A percentile compares a stretch with the other conserved stretches of the same genome.
Conservation (phyloP, 37 sponge, comb jelly and placozoan species). For the Chondrilla cf. caribensis region DNA sequence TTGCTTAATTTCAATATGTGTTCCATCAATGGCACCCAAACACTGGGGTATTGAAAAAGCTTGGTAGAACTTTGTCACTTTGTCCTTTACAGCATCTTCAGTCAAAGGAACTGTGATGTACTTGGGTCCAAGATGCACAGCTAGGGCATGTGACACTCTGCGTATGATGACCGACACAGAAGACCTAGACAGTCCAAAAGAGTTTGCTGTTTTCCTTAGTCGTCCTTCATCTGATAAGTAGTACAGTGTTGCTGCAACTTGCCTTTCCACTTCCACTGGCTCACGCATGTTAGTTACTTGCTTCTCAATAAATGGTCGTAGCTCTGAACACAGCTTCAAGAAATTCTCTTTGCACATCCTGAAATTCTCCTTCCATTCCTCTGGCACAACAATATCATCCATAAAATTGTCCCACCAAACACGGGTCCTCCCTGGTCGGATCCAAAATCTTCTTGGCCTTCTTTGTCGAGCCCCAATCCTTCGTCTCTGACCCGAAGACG, state of each 20-base stretch:
- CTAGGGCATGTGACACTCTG: no score
- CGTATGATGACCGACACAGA: no score
- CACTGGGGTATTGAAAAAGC: no score
- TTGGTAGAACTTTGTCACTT: no score
- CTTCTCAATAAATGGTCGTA: slow-evolving; percentile 4
- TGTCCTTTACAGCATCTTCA: no score
- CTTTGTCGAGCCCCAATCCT: background rate
- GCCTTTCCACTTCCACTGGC: slow-evolving; percentile 25
- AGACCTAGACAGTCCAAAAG: no score
- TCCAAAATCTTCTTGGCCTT: background rate
- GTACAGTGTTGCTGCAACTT: slow-evolving; percentile 50
- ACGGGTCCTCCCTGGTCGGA: background rate
- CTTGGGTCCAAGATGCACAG: no score
- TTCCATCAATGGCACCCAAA: no score
- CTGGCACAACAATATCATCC: background rate
- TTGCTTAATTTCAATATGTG: no score
- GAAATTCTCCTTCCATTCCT: slow-evolving; percentile 30
- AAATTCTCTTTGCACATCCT: slow-evolving; percentile 4
- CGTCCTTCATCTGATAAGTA: no score
- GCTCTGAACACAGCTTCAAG: background rate
- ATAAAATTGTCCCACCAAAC: slow-evolving; percentile 34
- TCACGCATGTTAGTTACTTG: background rate
- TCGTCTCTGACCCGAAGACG: background rate
- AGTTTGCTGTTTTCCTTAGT: no score
- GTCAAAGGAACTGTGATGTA: no score